Evolutionary conservation across 2,888 invertebrate species (phyloP).

Genomic region (Trichopoda pennipes): DNA sequence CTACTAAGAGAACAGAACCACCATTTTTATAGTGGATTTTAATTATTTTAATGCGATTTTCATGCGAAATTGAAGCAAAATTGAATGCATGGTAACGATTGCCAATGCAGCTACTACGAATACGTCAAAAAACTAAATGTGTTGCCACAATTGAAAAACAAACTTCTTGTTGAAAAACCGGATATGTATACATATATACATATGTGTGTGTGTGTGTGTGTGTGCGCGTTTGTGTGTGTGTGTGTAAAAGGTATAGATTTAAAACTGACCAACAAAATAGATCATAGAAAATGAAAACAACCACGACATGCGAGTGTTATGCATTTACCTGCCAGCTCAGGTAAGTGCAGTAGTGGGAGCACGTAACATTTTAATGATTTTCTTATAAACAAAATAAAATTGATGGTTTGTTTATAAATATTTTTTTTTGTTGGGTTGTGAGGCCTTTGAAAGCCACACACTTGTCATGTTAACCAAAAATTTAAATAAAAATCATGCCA

Average conservation of each 20-base stretch:
- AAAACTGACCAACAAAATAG: slow-evolving; percentile 36
- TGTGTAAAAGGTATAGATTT: not conserved
- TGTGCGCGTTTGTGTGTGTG: too few species aligned
- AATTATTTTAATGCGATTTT: too few species aligned
- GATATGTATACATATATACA: too few species aligned
- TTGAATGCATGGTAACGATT: too few species aligned
- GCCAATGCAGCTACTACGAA: too few species aligned
- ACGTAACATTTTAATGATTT: slow-evolving; percentile 42
- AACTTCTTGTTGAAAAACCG: too few species aligned
- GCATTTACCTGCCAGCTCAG: slow-evolving; percentile 1
- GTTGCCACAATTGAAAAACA: too few species aligned
- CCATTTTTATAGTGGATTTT: too few species aligned
- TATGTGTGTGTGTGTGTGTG: too few species aligned
- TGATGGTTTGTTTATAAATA: slow-evolving; percentile 56
- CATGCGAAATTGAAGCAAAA: too few species aligned
- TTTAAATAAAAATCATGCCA: slow-evolving; percentile 54
- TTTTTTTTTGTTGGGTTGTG: slow-evolving; percentile 52
- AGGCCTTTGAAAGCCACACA: slow-evolving; percentile 11
- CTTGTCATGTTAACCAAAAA: slow-evolving; percentile 33
- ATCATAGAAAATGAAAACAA: slow-evolving; percentile 35
- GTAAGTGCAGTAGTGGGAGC: slow-evolving; percentile 41
- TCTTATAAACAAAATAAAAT: slow-evolving; percentile 7
- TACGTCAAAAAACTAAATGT: too few species aligned
- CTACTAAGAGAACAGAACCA: too few species aligned
- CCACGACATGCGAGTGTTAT: slow-evolving; percentile 9